Evolutionary conservation across 2,113 vertebrate genomes (phyloP), one percentile per base, ranked within the genome.

Genomic region (Pseudorectes ferrugineus): DNA sequence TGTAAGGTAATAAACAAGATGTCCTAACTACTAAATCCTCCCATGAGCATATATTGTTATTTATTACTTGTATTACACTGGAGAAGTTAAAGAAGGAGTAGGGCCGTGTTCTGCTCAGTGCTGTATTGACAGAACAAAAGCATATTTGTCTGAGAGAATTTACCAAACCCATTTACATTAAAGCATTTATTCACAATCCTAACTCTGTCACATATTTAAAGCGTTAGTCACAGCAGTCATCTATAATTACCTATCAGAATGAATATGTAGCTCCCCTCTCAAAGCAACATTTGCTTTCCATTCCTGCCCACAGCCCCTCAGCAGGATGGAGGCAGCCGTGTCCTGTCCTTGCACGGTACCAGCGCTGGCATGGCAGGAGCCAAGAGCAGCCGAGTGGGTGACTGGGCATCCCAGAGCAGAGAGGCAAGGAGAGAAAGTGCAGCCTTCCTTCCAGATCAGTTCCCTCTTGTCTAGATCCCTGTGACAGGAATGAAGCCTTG

Each of bases 1-100:
- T 93, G 87, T 93, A 93, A 95, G 91, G 58, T 94, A 93, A 96
- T 95, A 95, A 95, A 96, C 93, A 93, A 95, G 79, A 90, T 94
- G 90, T 83, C 72, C 90, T 93, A 92, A 90, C 48, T 74, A 79
- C 52, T 95, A 95, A 94, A 86, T 92, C 72, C 79, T 90, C 76
- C 88, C 82, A 48, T 94, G 65, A 89, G 92, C 68, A 85, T 85
- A 76, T 88, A 86, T 90, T 75, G 42, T 93, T 96, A 94, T 97
- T 95, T 95, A 94, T 96, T 94, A 57, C 79, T 68, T 84, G 51
- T 63, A 65, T 94, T 90, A 45, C 65, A 42, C 22, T 14, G 36
- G 31, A 66, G 43, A 93, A 84, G 65, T 87, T 91, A 88, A 85
- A 75, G 74, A 76, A 62, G 51, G 48, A 90, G 51, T 36, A 77